Evolutionary conservation across 1,140 invertebrate genomes (phyloP).

Genomic region (Hormaphis cornu): DNA sequence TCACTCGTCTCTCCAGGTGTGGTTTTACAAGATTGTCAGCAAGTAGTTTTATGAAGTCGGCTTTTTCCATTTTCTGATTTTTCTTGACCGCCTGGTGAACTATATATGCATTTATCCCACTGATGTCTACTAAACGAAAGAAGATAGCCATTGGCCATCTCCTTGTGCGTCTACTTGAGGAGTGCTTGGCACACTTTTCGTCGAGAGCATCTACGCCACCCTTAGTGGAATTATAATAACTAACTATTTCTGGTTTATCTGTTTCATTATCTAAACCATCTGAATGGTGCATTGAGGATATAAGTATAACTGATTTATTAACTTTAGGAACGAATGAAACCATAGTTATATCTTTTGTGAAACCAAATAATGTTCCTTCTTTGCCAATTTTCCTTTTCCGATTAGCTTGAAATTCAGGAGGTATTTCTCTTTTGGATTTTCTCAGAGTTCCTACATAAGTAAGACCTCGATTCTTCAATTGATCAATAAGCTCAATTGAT

Average conservation of each 20-base stretch:
- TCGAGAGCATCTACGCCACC: slow-evolving; percentile 40
- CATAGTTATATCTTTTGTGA: slow-evolving; percentile 25
- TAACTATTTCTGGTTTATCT: slow-evolving; percentile 38
- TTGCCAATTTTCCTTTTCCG: background rate
- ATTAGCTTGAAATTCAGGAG: slow-evolving; percentile 36
- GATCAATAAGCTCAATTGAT: slow-evolving; percentile 40
- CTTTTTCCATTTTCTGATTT: background rate
- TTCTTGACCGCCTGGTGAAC: background rate
- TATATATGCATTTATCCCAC: slow-evolving; percentile 33
- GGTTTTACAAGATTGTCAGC: no score
- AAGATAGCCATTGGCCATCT: slow-evolving; percentile 40
- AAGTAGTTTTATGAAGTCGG: background rate
- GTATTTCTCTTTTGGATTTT: slow-evolving; percentile 45
- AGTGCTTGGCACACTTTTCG: slow-evolving; percentile 38
- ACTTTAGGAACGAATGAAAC: slow-evolving; percentile 34
- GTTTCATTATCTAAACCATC: slow-evolving; percentile 34
- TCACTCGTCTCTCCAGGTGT: no score
- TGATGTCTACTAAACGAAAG: slow-evolving; percentile 38
- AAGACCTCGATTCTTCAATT: slow-evolving; percentile 39
- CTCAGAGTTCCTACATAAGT: slow-evolving; percentile 44
- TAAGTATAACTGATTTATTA: slow-evolving; percentile 39
- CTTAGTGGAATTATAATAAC: slow-evolving; percentile 40
- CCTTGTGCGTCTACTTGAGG: slow-evolving; percentile 35
- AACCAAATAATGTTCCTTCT: slow-evolving; percentile 14
- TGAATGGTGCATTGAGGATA: slow-evolving; percentile 39